Evolutionary conservation across 2,888 invertebrate species (phyloP), one percentile per base, ranked within the genome.

Genomic region (Antheraea assamensis): DNA sequence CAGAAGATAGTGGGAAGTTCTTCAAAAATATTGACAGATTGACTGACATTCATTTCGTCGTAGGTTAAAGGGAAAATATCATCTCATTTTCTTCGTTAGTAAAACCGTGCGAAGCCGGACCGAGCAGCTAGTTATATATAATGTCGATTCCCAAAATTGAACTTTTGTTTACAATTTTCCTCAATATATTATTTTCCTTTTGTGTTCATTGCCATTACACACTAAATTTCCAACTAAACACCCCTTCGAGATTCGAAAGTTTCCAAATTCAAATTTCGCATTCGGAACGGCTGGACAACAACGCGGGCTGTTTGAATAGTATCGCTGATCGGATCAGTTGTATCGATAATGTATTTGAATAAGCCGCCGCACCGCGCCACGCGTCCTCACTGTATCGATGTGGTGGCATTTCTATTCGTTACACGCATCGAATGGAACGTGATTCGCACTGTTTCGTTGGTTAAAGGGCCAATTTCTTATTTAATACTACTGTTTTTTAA

Each of bases 321-420:
- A 87, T 88, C 84, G 87, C 80, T 86, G 86, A 82, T 82, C 83
- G 84, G 81, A 79, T 80, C 79, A 76, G 79, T 86, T 81, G 84
- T 85, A 89, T 90, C 88, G 90, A 90, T 90, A 90, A 89, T 61
- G 27, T 27, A 61, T 87, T 89, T 87, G 86, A 88, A 88, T 61
- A 83, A 89, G 82, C 82, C 83, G 5, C 17, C 66, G 82, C 3
- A 81, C 86, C 81, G 70, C n/a, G n/a, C n/a, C n/a, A n/a, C n/a
- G n/a, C n/a, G n/a, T n/a, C n/a, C n/a, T n/a, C n/a, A 4, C 24
- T 61, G 13, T 27, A 61, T 27, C 58, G 58, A 61, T 61, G 27
- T 27, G 58, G 15, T 21, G 13, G 10, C 8, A 27, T 61, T 61
- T 27, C 27, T 61, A 61, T 61, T 71, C 66, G 71, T 66, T 71